Base-by-base conservation (phyloP, 2,113 vertebrate species). In the Aplodontia rufa region DNA sequence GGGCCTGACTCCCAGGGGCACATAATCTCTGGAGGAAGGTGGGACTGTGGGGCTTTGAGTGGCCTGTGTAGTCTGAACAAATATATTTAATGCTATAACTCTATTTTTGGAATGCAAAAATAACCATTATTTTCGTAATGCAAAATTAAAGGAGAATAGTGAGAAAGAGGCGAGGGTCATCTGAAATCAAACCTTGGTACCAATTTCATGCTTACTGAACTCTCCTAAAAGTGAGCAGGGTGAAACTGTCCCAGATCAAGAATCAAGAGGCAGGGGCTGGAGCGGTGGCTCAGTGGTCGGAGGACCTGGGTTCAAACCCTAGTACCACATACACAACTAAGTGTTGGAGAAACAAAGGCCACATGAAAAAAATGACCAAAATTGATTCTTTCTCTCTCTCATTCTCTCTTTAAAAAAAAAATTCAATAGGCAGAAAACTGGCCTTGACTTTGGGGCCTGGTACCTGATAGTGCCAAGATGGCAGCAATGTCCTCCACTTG, bases 81-180 rank as follows among this genome's bases (percentile, higher is more conserved):
- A 20, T 35, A 40, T 17, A 93, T n/a, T 58, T 82, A 72, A 53
- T 37, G 35, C 37, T 74, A 45, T 24, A 68, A 35, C 53, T 49
- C 84, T 86, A 64, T 78, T 79, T 42, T 42, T 86, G 49, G n/a
- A 86, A 93, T 72, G 53, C 37, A 76, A 96, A 92, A 89, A 55
- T 40, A 53, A 4, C 45, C 53, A 19, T 32, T 90, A 9, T 28
- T 71, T 89, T 66, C 55, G 7, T 62, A 47, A 87, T 55, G 19
- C 1, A 40, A 79, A 92, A 86, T 51, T 40, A 69, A 80, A 95
- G 71, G 16, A 53, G 30, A 84, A 11, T 20, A 55, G 12, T 6
- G 40, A 93, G 58, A 88, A 64, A 76, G 28, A 60, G 45, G 16
- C 14, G 0, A 40, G 12, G 47, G 62, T 58, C 30, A 45, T 32